These are phyloP conservation scores for Dreissena rostriformis DNA, from an alignment of 1,140 invertebrate genomes.

Conservation along the genomic window DNA sequence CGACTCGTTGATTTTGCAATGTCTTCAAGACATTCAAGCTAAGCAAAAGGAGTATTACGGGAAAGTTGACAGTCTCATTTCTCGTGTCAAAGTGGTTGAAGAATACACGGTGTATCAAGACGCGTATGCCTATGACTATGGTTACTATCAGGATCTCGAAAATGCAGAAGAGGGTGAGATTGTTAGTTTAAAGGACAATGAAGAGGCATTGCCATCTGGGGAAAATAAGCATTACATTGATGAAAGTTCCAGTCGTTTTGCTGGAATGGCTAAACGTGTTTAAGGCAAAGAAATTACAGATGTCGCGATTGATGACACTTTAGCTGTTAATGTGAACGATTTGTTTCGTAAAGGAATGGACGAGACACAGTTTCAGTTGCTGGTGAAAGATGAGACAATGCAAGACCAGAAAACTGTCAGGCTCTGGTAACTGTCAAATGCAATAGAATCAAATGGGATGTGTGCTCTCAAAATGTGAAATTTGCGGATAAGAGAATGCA, in stretches of 20 bases:
- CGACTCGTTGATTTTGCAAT: not conserved
- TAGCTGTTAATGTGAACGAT: constrained; percentile 16
- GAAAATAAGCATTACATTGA: not conserved
- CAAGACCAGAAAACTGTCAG: constrained; percentile 21
- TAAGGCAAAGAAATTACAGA: constrained; percentile 7
- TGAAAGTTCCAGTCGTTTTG: constrained; percentile 17
- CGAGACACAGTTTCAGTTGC: not conserved
- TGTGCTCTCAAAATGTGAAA: constrained; percentile 6
- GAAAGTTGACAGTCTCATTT: not conserved
- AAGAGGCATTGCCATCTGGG: not conserved
- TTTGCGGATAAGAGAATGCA: constrained; percentile 27
- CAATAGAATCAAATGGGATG: constrained; percentile 8
- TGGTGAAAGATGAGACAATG: constrained; percentile 22
- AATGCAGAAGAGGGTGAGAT: not conserved
- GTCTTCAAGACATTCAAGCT: not conserved
- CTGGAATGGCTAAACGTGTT: not conserved
- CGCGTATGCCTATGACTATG: constrained; percentile 1
- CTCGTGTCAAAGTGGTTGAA: not conserved
- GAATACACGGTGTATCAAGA: not conserved
- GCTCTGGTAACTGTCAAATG: constrained; percentile 13
- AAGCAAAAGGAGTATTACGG: not conserved
- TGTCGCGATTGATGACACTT: not conserved
- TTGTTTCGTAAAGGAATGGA: constrained; percentile 12
- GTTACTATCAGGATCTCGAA: not conserved
- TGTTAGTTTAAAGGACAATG: not conserved